A percentile compares a stretch with the other conserved stretches of the same genome.
phyloP scores from a whole-genome alignment of 2,113 vertebrate genomes.

The Rhipidura dahli region DNA sequence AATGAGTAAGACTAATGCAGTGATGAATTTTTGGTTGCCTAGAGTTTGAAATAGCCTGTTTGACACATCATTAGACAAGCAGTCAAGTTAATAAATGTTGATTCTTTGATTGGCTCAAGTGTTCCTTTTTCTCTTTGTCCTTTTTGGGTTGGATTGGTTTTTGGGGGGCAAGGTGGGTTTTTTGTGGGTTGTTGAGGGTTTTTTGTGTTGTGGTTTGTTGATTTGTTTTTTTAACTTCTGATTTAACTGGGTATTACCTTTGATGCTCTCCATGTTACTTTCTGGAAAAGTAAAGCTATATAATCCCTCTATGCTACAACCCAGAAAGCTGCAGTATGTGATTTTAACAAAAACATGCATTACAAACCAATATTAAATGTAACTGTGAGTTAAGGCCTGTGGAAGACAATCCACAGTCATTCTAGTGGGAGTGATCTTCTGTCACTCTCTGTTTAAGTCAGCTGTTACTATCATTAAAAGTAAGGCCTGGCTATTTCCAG shows the following conservation, averaged over 20 bases:
- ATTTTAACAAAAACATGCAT: not conserved
- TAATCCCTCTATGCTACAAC: not conserved
- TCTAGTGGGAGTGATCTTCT: not conserved
- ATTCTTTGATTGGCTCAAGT: not conserved
- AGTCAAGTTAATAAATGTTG: not conserved
- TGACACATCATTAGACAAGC: not conserved
- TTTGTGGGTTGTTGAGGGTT: not conserved
- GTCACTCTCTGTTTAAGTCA: not conserved
- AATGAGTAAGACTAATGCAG: conserved; percentile 6
- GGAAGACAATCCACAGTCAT: not conserved
- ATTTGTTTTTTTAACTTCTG: not conserved
- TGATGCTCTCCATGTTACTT: not conserved
- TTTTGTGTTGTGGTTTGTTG: not conserved
- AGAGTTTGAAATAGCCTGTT: not conserved
- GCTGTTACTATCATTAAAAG: not conserved
- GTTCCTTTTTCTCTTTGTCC: not conserved
- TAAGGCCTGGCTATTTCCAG: not conserved
- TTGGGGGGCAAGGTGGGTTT: rapidly evolving
- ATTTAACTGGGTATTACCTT: not conserved
- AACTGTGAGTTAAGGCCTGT: not conserved
- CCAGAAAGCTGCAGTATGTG: not conserved
- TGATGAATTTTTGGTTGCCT: conserved; percentile 18
- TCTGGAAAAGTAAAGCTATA: not conserved
- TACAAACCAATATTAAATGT: not conserved
- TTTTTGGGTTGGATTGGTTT: not conserved